Percentiles rank a stretch among this genome's conserved stretches.
Conservation (phyloP, 2,113 vertebrate genomes). For the Coregonus clupeaformis region DNA sequence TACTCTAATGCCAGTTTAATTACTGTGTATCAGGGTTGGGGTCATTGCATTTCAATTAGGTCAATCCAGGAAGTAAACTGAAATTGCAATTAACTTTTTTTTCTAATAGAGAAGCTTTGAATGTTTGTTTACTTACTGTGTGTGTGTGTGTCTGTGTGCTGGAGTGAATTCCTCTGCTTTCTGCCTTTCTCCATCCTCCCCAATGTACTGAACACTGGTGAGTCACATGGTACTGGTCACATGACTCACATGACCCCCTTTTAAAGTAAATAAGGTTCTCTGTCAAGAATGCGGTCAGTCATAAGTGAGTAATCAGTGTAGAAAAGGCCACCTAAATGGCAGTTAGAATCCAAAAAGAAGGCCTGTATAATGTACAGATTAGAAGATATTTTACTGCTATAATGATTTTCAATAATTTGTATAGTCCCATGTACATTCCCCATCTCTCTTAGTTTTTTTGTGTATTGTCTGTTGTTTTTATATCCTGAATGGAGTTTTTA, state of each 20-base stretch:
- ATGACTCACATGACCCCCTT: neutral
- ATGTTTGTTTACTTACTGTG: constrained; percentile 9
- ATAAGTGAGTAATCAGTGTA: too few relatives aligned
- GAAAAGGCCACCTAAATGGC: too few relatives aligned
- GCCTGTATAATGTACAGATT: too few relatives aligned
- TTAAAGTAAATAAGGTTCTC: neutral
- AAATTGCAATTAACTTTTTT: neutral
- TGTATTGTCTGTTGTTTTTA: too few relatives aligned
- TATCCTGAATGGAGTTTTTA: too few relatives aligned
- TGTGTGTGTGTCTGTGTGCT: constrained; percentile 70
- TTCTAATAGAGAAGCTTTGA: neutral
- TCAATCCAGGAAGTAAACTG: constrained; percentile 46
- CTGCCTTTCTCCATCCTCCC: constrained; percentile 88
- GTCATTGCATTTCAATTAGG: constrained; percentile 78
- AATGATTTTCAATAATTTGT: too few relatives aligned
- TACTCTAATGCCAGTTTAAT: constrained; percentile 88
- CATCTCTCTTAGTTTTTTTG: too few relatives aligned
- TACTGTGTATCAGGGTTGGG: constrained; percentile 53
- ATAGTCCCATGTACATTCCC: too few relatives aligned
- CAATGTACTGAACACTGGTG: constrained; percentile 88
- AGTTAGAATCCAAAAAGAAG: too few relatives aligned
- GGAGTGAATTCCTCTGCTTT: constrained; percentile 81
- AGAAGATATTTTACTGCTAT: too few relatives aligned
- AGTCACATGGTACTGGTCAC: constrained; percentile 26
- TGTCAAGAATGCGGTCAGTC: too few relatives aligned